Evolutionary conservation across 2,113 vertebrate genomes (phyloP).

Genomic region (Chascanopsetta lugubris): DNA sequence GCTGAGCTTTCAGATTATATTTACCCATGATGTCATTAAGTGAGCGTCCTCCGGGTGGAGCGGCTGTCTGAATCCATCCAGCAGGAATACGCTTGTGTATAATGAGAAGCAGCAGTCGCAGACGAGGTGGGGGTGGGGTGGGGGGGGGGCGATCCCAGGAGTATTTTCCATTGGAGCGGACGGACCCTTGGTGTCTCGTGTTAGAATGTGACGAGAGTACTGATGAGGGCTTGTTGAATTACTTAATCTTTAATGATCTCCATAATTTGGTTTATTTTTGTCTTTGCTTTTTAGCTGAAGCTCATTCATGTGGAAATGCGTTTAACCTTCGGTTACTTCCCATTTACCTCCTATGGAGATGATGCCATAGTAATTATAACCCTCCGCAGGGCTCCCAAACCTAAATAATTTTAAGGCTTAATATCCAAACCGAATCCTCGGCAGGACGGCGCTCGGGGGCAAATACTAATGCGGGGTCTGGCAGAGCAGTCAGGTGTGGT

Average conservation of each 20-base stretch:
- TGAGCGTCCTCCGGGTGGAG: no score
- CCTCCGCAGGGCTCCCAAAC: constrained; percentile 47
- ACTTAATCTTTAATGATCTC: constrained; percentile 36
- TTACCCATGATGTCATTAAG: constrained; percentile 17
- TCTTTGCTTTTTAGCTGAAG: constrained; percentile 39
- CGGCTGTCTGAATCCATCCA: constrained; percentile 3
- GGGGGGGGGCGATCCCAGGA: constrained; percentile 7
- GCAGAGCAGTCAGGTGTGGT: constrained; percentile 48
- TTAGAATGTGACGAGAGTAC: neutral
- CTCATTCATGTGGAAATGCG: constrained; percentile 49
- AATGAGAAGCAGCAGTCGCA: constrained; percentile 17
- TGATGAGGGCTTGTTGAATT: constrained; percentile 37
- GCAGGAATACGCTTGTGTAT: constrained; percentile 23
- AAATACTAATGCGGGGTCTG: constrained; percentile 53
- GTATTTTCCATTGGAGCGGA: constrained; percentile 51
- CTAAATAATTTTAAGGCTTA: constrained; percentile 59
- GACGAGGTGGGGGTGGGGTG: neutral
- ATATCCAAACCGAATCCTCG: constrained; percentile 45
- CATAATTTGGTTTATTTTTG: constrained; percentile 31
- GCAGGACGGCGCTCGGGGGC: constrained; percentile 55
- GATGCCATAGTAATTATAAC: constrained; percentile 70
- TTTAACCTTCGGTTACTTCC: constrained; percentile 66
- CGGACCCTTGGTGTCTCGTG: constrained; percentile 17
- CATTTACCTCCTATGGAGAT: constrained; percentile 62
- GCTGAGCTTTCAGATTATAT: constrained; percentile 29